Base-by-base conservation (phyloP, 2,888 invertebrate genomes). In the Protonemura montana region DNA sequence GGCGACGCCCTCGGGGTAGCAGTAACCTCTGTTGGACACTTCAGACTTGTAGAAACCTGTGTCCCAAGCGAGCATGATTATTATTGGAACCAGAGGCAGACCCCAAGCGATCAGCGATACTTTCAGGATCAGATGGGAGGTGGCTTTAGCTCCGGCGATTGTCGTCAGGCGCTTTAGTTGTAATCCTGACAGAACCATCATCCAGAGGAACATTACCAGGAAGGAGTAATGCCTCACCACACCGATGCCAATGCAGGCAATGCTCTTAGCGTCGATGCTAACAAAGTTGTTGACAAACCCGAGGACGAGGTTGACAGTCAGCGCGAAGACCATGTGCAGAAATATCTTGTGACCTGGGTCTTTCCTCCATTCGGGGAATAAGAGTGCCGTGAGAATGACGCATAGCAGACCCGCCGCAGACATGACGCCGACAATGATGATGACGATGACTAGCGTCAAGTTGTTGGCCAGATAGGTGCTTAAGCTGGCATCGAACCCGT, bases 231-330 rank as follows among this genome's bases (percentile, higher is more conserved):
- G 78, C 28, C 78, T 10, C 21, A 78, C 28, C 3, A 26, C 78
- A 6, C 78, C 78, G 26, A 78, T 27, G 5, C 7, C 27, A 26
- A 78, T 78, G 78, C 78, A 78, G 7, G 27, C 26, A 10, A 26
- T 10, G 10, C 28, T 78, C 6, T 5, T 28, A 1, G 78, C 7
- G 78, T 78, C 78, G 26, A 78, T 25, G 78, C 28, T 78, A 27
- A 78, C 26, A 27, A 78, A 28, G 26, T 78, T 78, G 78, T 78
- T 78, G 21, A 78, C n/a, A n/a, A 78, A 78, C 6, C 78, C 78
- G 26, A 78, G 25, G 25, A 26, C 28, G 0, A 78, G 78, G 16
- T 78, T 78, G 78, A 78, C 78, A 2, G 78, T 78, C 27, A 78
- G 26, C 1, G 78, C 26, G 1, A 28, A 27, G 26, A 78, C 7